Base-by-base conservation (phyloP, 2,888 invertebrate genomes). In the Notodonta dromedarius region DNA sequence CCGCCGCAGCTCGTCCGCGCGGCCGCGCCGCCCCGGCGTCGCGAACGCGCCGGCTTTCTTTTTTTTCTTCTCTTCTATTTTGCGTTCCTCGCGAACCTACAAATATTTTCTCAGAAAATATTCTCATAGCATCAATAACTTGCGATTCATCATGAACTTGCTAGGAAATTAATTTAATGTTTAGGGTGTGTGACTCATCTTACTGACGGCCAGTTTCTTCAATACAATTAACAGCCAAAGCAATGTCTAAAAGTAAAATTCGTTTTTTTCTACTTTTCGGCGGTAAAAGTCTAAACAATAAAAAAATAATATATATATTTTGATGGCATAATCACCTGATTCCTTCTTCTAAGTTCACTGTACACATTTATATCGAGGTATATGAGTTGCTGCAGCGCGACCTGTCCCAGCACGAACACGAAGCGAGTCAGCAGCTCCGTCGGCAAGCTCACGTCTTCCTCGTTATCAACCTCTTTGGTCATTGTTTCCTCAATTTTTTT, bases 291-390 rank as follows among this genome's bases (percentile, higher is more conserved):
- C 35, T 2, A 2, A 24, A 3, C 35, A 7, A 35, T 35, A 35
- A 35, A 35, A 35, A 5, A 11, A 11, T 42, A 42, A 11, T 11
- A 11, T 0, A 9, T 11, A 9, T 9, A 46, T n/a, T 12, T 46
- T 46, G n/a, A n/a, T 46, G 9, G 42, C 1, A 44, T 53, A 62
- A 63, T 76, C 74, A 90, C 93, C 91, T 89, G 89, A 77, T 91
- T 93, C 66, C 87, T 90, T 87, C 87, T 94, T 78, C 90, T 82
- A 76, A 98, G 91, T 86, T 98, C 98, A 66, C 96, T 96, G 75
- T 98, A 97, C 5, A 98, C 95, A 70, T 94, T 95, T 40, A 96
- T 96, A 78, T 99, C 98, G 61, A 98, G 94, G 83, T 96, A 96
- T 58, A 97, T 95, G 83, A 98, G 95, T 80, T 98, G 96, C 71